These are phyloP conservation scores for Saturnia pavonia DNA, from an alignment of 2,888 invertebrate species.

Conservation along the genomic window DNA sequence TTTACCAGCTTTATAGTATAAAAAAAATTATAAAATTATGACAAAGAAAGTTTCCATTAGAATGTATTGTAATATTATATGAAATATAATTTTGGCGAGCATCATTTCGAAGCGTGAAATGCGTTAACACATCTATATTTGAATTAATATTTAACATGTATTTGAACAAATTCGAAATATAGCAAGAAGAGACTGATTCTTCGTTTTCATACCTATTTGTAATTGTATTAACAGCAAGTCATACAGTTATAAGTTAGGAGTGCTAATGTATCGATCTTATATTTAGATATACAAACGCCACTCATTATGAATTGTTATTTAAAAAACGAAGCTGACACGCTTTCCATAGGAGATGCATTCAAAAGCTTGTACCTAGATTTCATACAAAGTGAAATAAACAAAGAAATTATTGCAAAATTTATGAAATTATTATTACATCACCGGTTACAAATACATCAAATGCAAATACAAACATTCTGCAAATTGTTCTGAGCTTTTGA, in stretches of 20 bases:
- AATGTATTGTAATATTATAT: background rate
- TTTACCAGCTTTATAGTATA: too few species aligned
- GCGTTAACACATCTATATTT: background rate
- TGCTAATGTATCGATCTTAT: background rate
- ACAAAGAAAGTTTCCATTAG: background rate
- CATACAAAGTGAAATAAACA: background rate
- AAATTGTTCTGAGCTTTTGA: background rate
- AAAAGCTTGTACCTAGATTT: background rate
- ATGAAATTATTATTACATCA: background rate
- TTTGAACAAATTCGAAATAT: constrained; percentile 16
- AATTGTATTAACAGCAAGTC: background rate
- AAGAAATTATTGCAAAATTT: background rate
- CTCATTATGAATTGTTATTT: background rate
- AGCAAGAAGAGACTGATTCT: background rate
- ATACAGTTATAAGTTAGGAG: background rate
- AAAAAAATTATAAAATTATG: too few species aligned
- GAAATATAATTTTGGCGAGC: background rate
- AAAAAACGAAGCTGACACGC: background rate
- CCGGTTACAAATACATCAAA: background rate
- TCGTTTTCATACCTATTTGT: background rate
- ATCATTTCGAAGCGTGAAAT: background rate
- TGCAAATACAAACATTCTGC: background rate
- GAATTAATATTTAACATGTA: constrained; percentile 16
- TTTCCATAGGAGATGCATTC: background rate
- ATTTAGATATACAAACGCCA: background rate